Base-by-base conservation (phyloP, 2,888 invertebrate species). In the Limnephilus marmoratus region DNA sequence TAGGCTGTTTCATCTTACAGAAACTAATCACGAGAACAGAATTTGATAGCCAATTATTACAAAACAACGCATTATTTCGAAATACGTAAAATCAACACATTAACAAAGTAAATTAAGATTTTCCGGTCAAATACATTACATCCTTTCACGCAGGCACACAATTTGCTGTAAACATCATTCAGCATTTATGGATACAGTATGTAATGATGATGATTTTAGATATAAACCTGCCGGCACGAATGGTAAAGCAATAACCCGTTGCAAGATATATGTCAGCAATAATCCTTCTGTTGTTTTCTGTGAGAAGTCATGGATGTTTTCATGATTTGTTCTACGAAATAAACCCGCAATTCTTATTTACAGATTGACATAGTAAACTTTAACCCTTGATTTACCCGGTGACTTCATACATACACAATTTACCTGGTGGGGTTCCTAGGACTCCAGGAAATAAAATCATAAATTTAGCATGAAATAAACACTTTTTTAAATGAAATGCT, bases 111-210 rank as follows among this genome's bases (percentile, higher is more conserved):
- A 34, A 90, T 80, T 29, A 68, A 89, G n/a, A 80, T 89, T 89
- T 89, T 89, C 88, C 88, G 81, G 81, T 89, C 88, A 89, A 88
- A 88, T 80, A 81, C 80, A 24, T 68, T n/a, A n/a, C 68, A 68
- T 68, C 68, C 68, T 68, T 24, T n/a, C 7, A n/a, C 24, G 68
- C 68, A n/a, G 68, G 2, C 68, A 68, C n/a, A 68, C 68, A n/a
- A 68, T 68, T 68, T 24, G n/a, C 24, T 7, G 68, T n/a, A 68
- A 68, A 68, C 68, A 68, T n/a, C 68, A 68, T n/a, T 68, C 68
- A 24, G 1, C n/a, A 11, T n/a, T 68, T 68, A n/a, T n/a, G 68
- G 68, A 24, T 18, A 68, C 68, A 24, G 68, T 68, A 68, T 9
- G 49, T n/a, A n/a, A 68, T 68, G n/a, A 68, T 68, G 68, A 24